Evolutionary conservation across 64 coral and sea anemone species (phyloP).

Genomic region (Catalaphyllia jardinei): DNA sequence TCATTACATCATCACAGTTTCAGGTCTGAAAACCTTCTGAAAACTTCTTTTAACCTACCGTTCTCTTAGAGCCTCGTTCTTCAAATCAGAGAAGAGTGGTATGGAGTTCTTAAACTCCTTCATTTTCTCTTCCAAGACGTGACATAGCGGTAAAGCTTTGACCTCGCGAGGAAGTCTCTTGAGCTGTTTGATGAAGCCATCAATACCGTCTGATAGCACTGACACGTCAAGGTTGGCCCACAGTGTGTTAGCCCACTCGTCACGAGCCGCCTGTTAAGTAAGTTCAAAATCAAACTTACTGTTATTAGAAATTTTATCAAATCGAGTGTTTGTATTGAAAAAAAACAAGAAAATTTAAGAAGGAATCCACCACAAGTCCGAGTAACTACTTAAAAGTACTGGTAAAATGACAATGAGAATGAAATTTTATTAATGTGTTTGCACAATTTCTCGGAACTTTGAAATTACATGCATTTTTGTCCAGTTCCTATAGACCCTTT

Average conservation of each 20-base stretch:
- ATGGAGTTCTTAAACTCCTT: constrained; percentile 99
- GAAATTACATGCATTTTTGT: too few relatives aligned
- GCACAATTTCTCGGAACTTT: too few relatives aligned
- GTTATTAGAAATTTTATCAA: too few relatives aligned
- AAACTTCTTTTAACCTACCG: constrained; percentile 32
- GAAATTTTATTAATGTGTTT: too few relatives aligned
- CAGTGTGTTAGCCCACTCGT: constrained; percentile 97
- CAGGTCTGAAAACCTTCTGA: too few relatives aligned
- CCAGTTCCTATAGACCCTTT: too few relatives aligned
- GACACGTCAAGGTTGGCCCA: constrained; percentile 98
- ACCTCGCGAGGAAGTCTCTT: constrained; percentile 89
- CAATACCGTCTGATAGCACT: constrained; percentile 96
- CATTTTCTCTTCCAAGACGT: constrained; percentile 98
- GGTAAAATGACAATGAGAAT: too few relatives aligned
- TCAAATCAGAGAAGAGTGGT: constrained; percentile 96
- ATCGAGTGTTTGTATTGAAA: too few relatives aligned
- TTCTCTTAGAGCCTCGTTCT: constrained; percentile 97
- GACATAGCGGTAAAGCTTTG: constrained; percentile 90
- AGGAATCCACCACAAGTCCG: too few relatives aligned
- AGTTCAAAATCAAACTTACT: neutral
- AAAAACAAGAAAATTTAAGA: too few relatives aligned
- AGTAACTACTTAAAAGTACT: too few relatives aligned
- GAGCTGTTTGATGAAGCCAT: constrained; percentile 84
- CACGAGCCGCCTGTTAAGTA: constrained; percentile 72
- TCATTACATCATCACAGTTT: too few relatives aligned